A percentile compares a stretch with the other conserved stretches of the same genome.
Conservation (phyloP, 2,113 vertebrate species). For the Butastur rufipennis region DNA sequence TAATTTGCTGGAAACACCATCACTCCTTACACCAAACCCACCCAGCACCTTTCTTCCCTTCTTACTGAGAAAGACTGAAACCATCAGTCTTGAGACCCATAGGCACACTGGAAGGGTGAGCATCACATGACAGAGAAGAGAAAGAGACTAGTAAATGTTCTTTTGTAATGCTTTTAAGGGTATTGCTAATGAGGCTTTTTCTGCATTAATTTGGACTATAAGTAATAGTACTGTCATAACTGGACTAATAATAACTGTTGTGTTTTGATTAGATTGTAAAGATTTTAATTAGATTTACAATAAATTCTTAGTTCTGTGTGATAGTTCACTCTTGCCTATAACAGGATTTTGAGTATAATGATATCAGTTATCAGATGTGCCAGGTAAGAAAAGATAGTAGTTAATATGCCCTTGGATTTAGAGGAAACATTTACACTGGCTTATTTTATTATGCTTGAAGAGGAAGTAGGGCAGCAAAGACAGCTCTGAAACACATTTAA, state of each 20-base stretch:
- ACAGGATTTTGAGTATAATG: background rate
- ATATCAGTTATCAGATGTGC: background rate
- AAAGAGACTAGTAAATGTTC: background rate
- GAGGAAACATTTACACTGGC: background rate
- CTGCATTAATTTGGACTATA: background rate
- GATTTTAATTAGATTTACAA: background rate
- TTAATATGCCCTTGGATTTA: background rate
- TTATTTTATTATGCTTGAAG: background rate
- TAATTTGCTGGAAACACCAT: background rate
- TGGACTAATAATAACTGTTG: background rate
- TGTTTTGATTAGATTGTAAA: background rate
- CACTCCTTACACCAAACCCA: background rate
- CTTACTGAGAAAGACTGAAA: background rate
- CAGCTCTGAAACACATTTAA: background rate
- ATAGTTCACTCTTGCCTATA: background rate
- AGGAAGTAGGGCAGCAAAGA: background rate
- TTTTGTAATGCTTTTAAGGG: background rate
- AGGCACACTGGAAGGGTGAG: background rate
- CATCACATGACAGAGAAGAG: background rate
- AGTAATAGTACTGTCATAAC: background rate
- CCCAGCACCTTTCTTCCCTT: rapidly evolving
- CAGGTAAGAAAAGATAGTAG: background rate
- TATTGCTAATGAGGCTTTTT: background rate
- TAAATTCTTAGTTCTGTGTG: background rate
- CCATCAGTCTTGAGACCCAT: background rate